A percentile compares a stretch with the other conserved stretches of the same genome.
phyloP scores from a whole-genome alignment of 2,797 vertebrate genomes.

The Anguilla pacifica region DNA sequence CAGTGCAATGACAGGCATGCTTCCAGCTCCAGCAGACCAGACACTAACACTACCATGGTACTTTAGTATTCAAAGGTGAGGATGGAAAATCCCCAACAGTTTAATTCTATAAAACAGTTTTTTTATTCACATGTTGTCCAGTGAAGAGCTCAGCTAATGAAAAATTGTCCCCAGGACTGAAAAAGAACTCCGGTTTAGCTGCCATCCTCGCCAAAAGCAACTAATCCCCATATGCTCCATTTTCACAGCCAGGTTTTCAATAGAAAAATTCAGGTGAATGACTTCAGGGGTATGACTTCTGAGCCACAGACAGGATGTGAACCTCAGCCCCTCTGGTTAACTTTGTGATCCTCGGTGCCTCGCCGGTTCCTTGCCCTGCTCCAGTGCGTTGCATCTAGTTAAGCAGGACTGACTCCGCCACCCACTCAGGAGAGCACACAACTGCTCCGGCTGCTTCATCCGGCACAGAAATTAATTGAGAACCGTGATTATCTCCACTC shows the following conservation, averaged over 20 bases:
- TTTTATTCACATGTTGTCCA: neutral
- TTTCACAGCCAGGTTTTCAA: neutral
- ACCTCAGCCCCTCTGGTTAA: neutral
- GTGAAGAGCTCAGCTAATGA: slow-evolving; percentile 2
- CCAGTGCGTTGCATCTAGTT: neutral
- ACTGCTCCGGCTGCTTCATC: slow-evolving; percentile 2
- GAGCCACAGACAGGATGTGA: neutral
- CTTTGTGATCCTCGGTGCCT: neutral
- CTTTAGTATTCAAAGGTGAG: neutral
- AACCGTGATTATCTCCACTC: neutral
- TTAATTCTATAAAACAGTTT: neutral
- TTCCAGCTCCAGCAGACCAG: neutral
- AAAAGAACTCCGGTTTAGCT: neutral
- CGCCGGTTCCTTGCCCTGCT: neutral
- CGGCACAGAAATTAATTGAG: neutral
- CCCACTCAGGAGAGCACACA: neutral
- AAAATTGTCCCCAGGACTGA: neutral
- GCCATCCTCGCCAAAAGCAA: neutral
- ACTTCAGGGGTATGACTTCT: neutral
- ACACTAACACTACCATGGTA: neutral
- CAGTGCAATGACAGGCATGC: neutral
- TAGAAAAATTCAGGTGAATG: neutral
- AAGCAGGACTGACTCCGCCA: neutral
- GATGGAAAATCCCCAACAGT: neutral
- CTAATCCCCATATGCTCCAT: neutral